Conservation (phyloP, 2,797 vertebrate genomes). For the Coranthus polyacanthus region DNA sequence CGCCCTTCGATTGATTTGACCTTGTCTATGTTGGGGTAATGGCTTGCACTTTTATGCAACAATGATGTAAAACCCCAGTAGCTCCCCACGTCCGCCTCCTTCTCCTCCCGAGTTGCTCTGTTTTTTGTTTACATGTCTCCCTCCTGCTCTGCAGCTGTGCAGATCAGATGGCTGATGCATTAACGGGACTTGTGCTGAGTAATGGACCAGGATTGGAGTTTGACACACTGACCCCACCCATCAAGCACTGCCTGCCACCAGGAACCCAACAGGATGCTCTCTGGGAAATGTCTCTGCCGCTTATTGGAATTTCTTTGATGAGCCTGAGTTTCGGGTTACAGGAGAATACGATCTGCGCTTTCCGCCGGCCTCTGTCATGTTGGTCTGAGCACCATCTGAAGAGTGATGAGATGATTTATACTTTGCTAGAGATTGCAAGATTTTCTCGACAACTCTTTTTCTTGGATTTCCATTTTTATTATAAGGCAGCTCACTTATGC, state of each 20-base stretch:
- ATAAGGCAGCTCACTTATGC: conserved; percentile 1
- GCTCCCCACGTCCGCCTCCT: conserved; percentile 25
- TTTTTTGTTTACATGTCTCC: conserved; percentile 58
- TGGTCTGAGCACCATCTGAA: conserved; percentile 28
- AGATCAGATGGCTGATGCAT: conserved; percentile 81
- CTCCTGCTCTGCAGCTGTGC: conserved; percentile 52
- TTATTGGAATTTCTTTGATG: conserved; percentile 85
- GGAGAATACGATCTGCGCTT: conserved; percentile 66
- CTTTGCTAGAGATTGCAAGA: neutral
- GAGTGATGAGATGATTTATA: conserved; percentile 25
- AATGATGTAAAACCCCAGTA: conserved; percentile 37
- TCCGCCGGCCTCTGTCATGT: conserved; percentile 41
- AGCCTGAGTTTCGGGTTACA: conserved; percentile 75
- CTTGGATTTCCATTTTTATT: conserved; percentile 9
- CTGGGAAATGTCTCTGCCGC: conserved; percentile 81
- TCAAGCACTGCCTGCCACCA: conserved; percentile 67
- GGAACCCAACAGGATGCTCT: conserved; percentile 75
- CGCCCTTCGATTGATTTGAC: conserved; percentile 66
- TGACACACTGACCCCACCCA: conserved; percentile 78
- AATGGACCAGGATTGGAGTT: conserved; percentile 77
- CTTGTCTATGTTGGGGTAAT: conserved; percentile 37
- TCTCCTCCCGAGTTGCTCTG: conserved; percentile 26
- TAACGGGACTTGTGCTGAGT: conserved; percentile 79
- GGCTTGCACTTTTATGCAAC: conserved; percentile 37
- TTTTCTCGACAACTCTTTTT: conserved; percentile 11